Percentiles rank a stretch among this genome's conserved stretches.
These are phyloP conservation scores for Nowickia ferox DNA, from an alignment of 2,888 invertebrate species.

Conservation along the genomic window DNA sequence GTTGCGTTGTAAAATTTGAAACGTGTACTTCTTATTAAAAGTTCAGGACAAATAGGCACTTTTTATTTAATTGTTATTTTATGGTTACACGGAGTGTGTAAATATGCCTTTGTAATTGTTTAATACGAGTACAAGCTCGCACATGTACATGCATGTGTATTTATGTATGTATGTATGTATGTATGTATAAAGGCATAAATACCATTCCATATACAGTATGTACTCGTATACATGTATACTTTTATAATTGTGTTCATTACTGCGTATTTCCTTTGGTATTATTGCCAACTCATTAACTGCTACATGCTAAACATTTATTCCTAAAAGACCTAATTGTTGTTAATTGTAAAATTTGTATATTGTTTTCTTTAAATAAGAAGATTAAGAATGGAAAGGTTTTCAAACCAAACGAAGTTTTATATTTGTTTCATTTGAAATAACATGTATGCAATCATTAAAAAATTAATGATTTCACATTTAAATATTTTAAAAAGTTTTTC, in stretches of 20 bases:
- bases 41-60: conserved; percentile 52
- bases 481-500: conserved; percentile 13
- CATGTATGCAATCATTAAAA: background rate
- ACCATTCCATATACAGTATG: background rate
- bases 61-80: conserved; percentile 79
- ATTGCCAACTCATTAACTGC: conserved; percentile 81
- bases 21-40: conserved; percentile 59
- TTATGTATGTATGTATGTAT: background rate
- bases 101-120: conserved; percentile 78
- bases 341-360: conserved; percentile 59
- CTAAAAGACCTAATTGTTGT: conserved; percentile 58
- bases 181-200: background rate
- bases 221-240: conserved; percentile 5
- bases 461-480: conserved; percentile 7
- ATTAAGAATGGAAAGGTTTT: background rate
- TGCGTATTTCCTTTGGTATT: conserved; percentile 75
- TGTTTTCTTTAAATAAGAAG: background rate
- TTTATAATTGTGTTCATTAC: conserved; percentile 54
- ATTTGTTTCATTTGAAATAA: background rate
- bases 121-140: conserved; percentile 14
- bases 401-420: background rate
- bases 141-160: background rate
- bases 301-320: conserved; percentile 64
- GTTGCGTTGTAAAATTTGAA: conserved; percentile 22
- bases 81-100: conserved; percentile 77